Evolutionary conservation across 2,888 invertebrate species (phyloP).

Genomic region (Drosophila paracracens): DNA sequence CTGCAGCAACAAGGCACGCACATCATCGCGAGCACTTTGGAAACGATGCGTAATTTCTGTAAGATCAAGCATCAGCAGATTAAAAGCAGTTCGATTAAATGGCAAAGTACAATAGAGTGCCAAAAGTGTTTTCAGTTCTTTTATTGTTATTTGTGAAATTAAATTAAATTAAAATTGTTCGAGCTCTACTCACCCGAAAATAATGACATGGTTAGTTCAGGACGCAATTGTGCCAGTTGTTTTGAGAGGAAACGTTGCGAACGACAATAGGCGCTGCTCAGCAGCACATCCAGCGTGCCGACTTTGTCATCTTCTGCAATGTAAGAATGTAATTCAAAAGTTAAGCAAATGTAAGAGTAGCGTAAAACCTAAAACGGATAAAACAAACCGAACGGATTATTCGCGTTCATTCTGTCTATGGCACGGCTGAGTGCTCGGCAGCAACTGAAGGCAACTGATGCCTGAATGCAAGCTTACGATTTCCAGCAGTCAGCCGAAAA

Average conservation of each 20-base stretch:
- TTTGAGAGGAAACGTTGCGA: slow-evolving; percentile 96
- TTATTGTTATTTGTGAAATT: not conserved
- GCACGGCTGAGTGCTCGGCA: slow-evolving; percentile 14
- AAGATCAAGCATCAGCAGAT: not conserved
- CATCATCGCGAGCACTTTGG: slow-evolving; percentile 97
- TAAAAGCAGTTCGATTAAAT: not conserved
- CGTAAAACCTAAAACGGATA: not conserved
- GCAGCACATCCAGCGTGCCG: slow-evolving; percentile 93
- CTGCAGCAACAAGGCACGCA: slow-evolving; percentile 95
- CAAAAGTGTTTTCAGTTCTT: not conserved
- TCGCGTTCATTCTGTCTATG: slow-evolving; percentile 27
- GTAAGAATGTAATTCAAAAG: slow-evolving; percentile 1
- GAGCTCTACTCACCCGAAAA: slow-evolving; percentile 93
- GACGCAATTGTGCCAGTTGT: slow-evolving; percentile 96
- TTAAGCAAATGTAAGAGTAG: not conserved
- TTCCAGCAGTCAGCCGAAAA: slow-evolving; percentile 52
- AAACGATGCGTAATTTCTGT: slow-evolving; percentile 98
- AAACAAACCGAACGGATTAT: slow-evolving; percentile 16
- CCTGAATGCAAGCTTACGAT: not conserved
- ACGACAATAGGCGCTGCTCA: slow-evolving; percentile 95
- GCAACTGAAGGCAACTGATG: slow-evolving; percentile 19
- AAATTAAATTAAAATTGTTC: not conserved
- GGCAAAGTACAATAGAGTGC: not conserved
- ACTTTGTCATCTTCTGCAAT: slow-evolving; percentile 84
- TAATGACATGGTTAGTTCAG: slow-evolving; percentile 99